A percentile compares a stretch with the other conserved stretches of the same genome.
phyloP scores from a whole-genome alignment of 2,797 vertebrate genomes.

The Malurus splendens region DNA sequence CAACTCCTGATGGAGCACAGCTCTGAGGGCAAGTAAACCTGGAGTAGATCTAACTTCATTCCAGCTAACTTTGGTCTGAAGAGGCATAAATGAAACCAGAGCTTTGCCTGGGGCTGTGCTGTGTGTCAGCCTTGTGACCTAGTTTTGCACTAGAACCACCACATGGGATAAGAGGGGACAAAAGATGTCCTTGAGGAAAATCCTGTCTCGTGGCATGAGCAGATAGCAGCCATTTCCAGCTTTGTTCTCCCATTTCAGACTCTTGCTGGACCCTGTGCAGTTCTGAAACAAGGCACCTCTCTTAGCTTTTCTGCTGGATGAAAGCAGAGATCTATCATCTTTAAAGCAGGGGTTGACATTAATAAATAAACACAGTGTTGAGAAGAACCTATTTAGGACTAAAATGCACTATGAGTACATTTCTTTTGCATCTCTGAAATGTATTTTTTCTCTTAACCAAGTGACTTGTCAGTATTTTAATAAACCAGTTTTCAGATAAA shows the following conservation, averaged over 20 bases:
- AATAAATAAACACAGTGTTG: background rate
- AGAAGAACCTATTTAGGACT: background rate
- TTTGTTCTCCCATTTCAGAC: background rate
- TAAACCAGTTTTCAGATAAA: background rate
- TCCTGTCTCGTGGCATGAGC: background rate
- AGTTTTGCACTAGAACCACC: background rate
- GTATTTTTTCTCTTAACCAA: background rate
- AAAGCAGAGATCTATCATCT: background rate
- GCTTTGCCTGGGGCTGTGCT: background rate
- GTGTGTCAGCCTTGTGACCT: background rate
- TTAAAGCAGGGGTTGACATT: background rate
- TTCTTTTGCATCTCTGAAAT: background rate
- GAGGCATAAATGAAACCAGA: background rate
- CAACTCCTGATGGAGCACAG: background rate
- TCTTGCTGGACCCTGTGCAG: background rate
- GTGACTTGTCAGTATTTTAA: background rate
- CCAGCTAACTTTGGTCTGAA: background rate
- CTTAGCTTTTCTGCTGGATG: background rate
- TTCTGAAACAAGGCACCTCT: background rate
- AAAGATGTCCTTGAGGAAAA: background rate
- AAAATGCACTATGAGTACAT: background rate
- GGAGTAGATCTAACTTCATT: background rate
- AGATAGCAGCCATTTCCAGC: background rate
- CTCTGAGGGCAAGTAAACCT: background rate
- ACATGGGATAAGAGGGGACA: background rate